A percentile compares a stretch with the other conserved stretches of the same genome.
Conservation (phyloP, 2,113 vertebrate species). For the Chloropsis hardwickii region DNA sequence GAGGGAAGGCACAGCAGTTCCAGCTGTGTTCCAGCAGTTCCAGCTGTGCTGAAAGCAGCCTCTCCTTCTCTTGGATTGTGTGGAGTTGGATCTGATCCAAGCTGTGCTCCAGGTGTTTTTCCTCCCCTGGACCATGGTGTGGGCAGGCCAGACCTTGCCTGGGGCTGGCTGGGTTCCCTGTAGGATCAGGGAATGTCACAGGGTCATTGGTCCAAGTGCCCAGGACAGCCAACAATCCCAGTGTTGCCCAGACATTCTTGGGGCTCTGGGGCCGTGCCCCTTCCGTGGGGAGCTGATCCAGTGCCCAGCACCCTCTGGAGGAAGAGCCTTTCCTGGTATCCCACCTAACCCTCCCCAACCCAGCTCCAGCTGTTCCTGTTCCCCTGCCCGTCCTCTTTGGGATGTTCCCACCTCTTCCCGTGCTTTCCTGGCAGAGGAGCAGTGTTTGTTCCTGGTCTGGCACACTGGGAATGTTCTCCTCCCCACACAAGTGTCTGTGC, state of each 20-base stretch:
- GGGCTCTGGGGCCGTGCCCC: not conserved
- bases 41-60: not conserved
- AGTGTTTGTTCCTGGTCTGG: not conserved
- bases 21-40: not conserved
- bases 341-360: not conserved
- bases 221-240: not conserved
- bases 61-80: not conserved
- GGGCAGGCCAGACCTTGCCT: not conserved
- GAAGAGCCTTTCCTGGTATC: not conserved
- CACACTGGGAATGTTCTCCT: not conserved
- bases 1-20: not conserved
- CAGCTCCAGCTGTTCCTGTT: not conserved
- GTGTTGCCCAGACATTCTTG: not conserved
- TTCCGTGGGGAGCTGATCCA: not conserved
- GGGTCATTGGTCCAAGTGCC: rapidly evolving
- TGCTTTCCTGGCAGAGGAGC: not conserved
- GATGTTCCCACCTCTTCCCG: not conserved
- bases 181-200: not conserved
- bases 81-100: not conserved
- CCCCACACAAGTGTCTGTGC: not conserved
- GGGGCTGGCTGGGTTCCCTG: not conserved
- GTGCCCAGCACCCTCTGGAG: not conserved
- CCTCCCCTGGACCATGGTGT: not conserved
- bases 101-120: not conserved
- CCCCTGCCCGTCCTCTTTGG: not conserved